These are phyloP conservation scores for Tachyglossus aculeatus DNA, from an alignment of 2,797 vertebrate species.

Conservation along the genomic window DNA sequence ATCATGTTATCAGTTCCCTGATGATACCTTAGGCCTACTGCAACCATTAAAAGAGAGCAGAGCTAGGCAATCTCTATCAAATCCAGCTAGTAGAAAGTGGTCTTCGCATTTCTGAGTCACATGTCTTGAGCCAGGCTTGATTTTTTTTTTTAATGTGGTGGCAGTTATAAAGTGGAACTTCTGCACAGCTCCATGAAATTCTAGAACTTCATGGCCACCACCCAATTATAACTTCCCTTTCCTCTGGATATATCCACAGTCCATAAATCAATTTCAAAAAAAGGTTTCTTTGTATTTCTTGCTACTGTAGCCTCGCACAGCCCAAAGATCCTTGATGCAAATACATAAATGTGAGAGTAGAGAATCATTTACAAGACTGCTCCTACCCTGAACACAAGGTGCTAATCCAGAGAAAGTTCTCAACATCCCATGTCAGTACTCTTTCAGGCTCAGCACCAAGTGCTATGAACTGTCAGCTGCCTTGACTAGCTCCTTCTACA, in stretches of 20 bases:
- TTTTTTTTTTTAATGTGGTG: accelerated
- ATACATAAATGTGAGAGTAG: background rate
- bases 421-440: slow-evolving; percentile 33
- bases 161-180: background rate
- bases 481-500: slow-evolving; percentile 20
- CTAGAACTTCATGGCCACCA: background rate
- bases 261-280: background rate
- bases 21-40: no score
- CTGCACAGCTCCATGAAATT: background rate
- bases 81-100: no score
- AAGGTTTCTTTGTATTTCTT: background rate
- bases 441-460: slow-evolving; percentile 16
- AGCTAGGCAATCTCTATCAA: no score
- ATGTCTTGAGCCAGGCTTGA: no score
- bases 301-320: background rate
- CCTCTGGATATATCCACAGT: background rate
- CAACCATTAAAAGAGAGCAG: no score
- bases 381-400: background rate
- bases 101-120: no score
- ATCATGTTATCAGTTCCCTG: no score
- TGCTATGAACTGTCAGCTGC: background rate
- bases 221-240: background rate
- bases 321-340: background rate
- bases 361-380: background rate
- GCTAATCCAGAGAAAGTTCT: slow-evolving; percentile 23